Evolutionary conservation across 2,888 invertebrate genomes (phyloP).

Genomic region (Panopea generosa): DNA sequence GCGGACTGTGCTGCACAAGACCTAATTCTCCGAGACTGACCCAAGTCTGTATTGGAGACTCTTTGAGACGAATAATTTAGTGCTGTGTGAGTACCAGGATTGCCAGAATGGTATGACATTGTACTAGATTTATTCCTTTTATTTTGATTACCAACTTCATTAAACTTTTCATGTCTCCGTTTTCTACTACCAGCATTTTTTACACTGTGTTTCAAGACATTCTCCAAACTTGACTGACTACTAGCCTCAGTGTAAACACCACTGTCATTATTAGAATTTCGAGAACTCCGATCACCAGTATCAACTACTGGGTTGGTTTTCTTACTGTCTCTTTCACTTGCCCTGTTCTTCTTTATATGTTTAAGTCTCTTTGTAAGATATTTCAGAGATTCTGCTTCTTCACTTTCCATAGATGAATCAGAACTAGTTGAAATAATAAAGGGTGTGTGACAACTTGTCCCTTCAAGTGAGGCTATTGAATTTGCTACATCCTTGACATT

Average conservation of each 20-base stretch:
- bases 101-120: background rate
- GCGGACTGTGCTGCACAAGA: constrained; percentile 11
- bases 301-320: background rate
- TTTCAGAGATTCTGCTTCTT: constrained; percentile 35
- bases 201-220: background rate
- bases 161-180: background rate
- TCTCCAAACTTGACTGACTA: background rate
- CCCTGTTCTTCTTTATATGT: background rate
- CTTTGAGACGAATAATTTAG: background rate
- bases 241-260: background rate
- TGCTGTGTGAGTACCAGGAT: background rate
- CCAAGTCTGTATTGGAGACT: background rate
- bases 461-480: too few species aligned
- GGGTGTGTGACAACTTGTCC: background rate
- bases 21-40: constrained; percentile 22
- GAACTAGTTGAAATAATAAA: background rate
- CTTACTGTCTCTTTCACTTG: background rate
- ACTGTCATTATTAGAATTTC: background rate
- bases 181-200: background rate
- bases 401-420: constrained; percentile 19
- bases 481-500: background rate
- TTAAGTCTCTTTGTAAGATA: constrained; percentile 40
- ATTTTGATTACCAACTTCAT: background rate
- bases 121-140: background rate
- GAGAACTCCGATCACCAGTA: background rate